These are phyloP conservation scores for Oryzias woworae DNA, from an alignment of 2,113 vertebrate species.

Conservation along the genomic window DNA sequence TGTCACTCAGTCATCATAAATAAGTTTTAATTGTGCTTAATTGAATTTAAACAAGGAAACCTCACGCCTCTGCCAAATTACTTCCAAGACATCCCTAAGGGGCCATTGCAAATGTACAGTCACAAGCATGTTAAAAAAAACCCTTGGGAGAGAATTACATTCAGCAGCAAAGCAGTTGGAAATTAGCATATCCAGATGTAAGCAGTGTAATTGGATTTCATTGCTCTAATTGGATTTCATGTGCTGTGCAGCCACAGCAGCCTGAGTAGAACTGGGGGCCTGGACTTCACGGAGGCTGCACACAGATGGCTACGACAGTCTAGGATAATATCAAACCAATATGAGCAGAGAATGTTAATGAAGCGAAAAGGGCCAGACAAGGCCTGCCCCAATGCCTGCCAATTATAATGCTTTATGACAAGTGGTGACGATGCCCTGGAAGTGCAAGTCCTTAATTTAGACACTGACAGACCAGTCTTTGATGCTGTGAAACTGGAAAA, in stretches of 20 bases:
- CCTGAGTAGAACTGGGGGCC: slow-evolving; percentile 33
- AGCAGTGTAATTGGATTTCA: slow-evolving; percentile 67
- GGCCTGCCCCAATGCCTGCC: slow-evolving; percentile 12
- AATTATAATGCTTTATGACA: slow-evolving; percentile 51
- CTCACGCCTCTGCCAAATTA: slow-evolving; percentile 52
- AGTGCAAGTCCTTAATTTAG: slow-evolving; percentile 56
- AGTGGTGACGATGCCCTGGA: slow-evolving; percentile 24
- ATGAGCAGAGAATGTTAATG: slow-evolving; percentile 50
- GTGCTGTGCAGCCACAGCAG: slow-evolving; percentile 35
- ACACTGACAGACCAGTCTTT: slow-evolving; percentile 11
- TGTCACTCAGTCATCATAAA: slow-evolving; percentile 58
- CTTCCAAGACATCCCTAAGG: slow-evolving; percentile 38
- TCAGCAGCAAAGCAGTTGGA: slow-evolving; percentile 47
- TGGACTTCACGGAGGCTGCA: neutral
- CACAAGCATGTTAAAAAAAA: slow-evolving; percentile 66
- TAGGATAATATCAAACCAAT: slow-evolving; percentile 39
- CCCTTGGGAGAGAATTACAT: slow-evolving; percentile 67
- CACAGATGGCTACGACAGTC: slow-evolving; percentile 21
- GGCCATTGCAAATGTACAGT: slow-evolving; percentile 21
- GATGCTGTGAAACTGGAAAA: slow-evolving; percentile 2
- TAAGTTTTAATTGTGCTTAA: slow-evolving; percentile 62
- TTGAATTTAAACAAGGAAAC: slow-evolving; percentile 65
- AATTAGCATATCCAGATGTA: slow-evolving; percentile 75
- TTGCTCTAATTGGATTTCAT: slow-evolving; percentile 74
- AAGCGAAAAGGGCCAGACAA: slow-evolving; percentile 47